Base-by-base conservation (phyloP, 2,888 invertebrate species). In the Diaphora mendica region DNA sequence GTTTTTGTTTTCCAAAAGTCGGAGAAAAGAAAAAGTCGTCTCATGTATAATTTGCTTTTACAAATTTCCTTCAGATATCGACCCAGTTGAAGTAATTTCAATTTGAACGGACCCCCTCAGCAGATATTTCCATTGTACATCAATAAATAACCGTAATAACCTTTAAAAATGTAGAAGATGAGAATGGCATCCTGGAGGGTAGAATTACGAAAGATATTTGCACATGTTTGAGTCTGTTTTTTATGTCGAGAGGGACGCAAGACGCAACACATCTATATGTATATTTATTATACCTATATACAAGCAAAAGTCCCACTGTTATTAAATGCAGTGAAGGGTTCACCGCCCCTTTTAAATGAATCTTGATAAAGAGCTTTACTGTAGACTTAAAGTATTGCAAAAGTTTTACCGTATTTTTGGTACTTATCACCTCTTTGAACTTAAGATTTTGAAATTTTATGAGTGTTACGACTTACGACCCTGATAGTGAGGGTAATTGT, bases 331-430 rank as follows among this genome's bases (percentile, higher is more conserved):
- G 67, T 74, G 77, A 81, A 80, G 81, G 80, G 82, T 77, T 65
- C 82, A 76, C 78, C 68, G 81, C 81, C 85, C 88, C 81, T 13
- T 74, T 48, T 68, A 79, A 70, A 81, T 89, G 86, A 89, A 75
- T 89, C 89, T 89, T 85, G 77, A 77, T 77, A 77, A 15, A 80
- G 77, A 80, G 77, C 76, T 79, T 82, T 70, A 77, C 67, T 42
- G 74, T 77, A 71, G 48, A 67, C 77, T 70, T 39, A 71, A 44
- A 44, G 44, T 44, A 39, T 39, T 39, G 11, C 39, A n/a, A 80
- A 77, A 78, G 77, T 75, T 79, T 82, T 70, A 78, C 68, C 55
- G 71, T 77, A 71, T 51, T 65, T 76, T 67, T 39, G 70, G 2
- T 69, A 26, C 39, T 33, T 73, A 35, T 7, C 35, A 7, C 35